Evolutionary conservation across 2,888 invertebrate species (phyloP).

Genomic region (Callyntrura guangdongensis): DNA sequence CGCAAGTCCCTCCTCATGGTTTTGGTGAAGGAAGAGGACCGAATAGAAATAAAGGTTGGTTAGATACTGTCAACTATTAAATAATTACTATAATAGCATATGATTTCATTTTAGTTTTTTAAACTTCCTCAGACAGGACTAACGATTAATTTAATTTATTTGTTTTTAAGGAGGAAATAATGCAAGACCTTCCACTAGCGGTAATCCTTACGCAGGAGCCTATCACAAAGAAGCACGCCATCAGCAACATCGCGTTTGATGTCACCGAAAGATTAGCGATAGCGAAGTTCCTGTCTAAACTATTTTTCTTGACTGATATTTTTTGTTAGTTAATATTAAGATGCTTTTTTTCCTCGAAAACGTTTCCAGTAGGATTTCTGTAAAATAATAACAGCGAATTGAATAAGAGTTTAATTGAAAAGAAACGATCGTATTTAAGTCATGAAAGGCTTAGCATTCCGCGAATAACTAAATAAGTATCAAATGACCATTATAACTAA

Average conservation of each 20-base stretch:
- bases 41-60: slow-evolving; percentile 83
- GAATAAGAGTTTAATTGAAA: not conserved
- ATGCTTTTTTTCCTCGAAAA: slow-evolving; percentile 61
- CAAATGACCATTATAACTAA: slow-evolving; percentile 6
- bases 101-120: too few species aligned
- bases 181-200: slow-evolving; percentile 78
- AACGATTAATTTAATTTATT: not conserved
- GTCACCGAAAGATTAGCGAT: slow-evolving; percentile 61
- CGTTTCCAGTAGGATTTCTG: slow-evolving; percentile 29
- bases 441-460: slow-evolving; percentile 46
- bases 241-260: slow-evolving; percentile 85
- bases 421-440: slow-evolving; percentile 10
- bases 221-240: slow-evolving; percentile 83
- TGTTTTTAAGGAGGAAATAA: slow-evolving; percentile 71
- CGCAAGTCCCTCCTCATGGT: slow-evolving; percentile 89
- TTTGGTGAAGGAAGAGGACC: slow-evolving; percentile 91
- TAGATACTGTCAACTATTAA: not conserved
- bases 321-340: slow-evolving; percentile 61
- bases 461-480: not conserved
- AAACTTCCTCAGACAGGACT: too few species aligned
- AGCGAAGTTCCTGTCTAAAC: slow-evolving; percentile 77
- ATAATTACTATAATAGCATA: not conserved
- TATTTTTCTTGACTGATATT: slow-evolving; percentile 76
- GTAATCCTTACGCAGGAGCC: slow-evolving; percentile 83
- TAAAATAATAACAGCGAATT: not conserved